Conservation (phyloP, 2,888 invertebrate species). For the Dicranocentrus wangi region DNA sequence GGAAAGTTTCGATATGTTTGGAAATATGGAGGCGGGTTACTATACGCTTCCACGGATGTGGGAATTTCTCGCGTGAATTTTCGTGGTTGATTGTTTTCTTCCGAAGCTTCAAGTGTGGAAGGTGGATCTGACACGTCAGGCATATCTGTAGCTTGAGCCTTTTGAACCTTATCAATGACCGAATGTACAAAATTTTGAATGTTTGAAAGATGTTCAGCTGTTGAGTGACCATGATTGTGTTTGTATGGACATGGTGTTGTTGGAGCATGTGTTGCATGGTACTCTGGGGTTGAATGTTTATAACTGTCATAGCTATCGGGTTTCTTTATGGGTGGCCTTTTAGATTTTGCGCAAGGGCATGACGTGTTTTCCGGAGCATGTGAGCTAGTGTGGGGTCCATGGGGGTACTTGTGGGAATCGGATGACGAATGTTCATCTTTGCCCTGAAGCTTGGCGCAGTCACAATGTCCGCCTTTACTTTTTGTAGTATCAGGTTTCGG, state of each 20-base stretch:
- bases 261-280: not conserved
- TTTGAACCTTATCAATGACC: no score
- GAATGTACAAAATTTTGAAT: no score
- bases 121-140: not conserved
- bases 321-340: not conserved
- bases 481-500: slow-evolving; percentile 2
- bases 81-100: not conserved
- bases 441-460: not conserved
- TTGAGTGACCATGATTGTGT: not conserved
- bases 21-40: no score
- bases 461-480: no score
- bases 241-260: not conserved
- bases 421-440: not conserved
- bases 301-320: not conserved
- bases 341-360: no score
- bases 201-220: not conserved
- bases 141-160: not conserved
- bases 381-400: no score
- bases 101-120: not conserved
- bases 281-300: not conserved
- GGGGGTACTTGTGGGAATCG: not conserved
- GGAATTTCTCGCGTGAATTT: no score
- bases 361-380: not conserved
- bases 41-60: no score
- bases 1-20: no score